phyloP scores from a whole-genome alignment of 2,888 invertebrate species.

The Ommatoiulus sabulosus region DNA sequence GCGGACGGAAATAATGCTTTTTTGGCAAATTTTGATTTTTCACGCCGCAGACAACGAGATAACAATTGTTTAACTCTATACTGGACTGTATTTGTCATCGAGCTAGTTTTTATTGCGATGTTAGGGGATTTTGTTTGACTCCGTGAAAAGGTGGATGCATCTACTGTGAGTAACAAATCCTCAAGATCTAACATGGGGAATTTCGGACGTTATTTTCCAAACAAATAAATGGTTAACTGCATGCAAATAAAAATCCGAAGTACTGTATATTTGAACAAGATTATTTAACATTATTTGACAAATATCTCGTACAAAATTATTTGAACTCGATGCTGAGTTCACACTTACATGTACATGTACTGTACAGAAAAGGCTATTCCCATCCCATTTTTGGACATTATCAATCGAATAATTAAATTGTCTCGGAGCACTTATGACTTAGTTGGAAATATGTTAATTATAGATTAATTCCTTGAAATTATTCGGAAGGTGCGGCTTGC shows the following conservation, averaged over 20 bases:
- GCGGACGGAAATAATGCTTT: conserved; percentile 8
- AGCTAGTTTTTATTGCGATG: neutral
- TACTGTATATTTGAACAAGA: no score
- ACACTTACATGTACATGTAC: neutral
- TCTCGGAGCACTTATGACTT: neutral
- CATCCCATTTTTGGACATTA: neutral
- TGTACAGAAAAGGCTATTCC: no score
- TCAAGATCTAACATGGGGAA: no score
- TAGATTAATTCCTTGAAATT: conserved; percentile 25
- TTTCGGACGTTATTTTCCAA: neutral
- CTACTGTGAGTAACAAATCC: no score
- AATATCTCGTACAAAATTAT: no score
- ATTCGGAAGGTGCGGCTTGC: conserved; percentile 26
- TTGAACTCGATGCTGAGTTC: no score
- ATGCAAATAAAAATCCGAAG: no score
- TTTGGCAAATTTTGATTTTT: conserved; percentile 12
- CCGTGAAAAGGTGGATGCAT: no score
- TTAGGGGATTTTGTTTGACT: neutral
- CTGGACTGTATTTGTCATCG: neutral
- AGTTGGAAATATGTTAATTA: conserved; percentile 15
- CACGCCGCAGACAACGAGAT: neutral
- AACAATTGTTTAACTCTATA: neutral
- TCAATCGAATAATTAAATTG: neutral
- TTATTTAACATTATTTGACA: no score
- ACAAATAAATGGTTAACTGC: no score